Conservation (phyloP, 2,113 vertebrate species). For the Apeltes quadracus region DNA sequence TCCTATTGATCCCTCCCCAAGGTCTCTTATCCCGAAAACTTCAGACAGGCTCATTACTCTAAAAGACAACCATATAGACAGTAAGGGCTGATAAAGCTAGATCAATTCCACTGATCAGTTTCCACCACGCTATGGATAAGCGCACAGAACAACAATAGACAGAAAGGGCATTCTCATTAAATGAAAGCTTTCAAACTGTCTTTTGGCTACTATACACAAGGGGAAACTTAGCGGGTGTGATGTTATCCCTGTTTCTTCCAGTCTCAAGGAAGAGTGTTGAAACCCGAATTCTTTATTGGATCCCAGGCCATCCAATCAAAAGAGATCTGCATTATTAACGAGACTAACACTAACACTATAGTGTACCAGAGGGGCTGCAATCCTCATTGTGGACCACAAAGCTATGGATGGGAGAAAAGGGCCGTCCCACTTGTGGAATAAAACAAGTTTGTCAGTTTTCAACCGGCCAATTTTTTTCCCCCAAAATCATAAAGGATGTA, state of each 20-base stretch:
- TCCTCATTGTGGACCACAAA: conserved; percentile 6
- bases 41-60: conserved; percentile 75
- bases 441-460: neutral
- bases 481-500: neutral
- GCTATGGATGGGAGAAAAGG: neutral
- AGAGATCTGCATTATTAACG: conserved; percentile 11
- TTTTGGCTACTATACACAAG: conserved; percentile 5
- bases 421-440: neutral
- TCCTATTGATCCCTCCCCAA: conserved; percentile 60
- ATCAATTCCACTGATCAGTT: conserved; percentile 73
- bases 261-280: conserved; percentile 3
- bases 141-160: conserved; percentile 42
- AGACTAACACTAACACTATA: neutral
- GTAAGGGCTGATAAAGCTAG: conserved; percentile 67
- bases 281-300: conserved; percentile 9
- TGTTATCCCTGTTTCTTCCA: neutral
- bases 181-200: conserved; percentile 30
- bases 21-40: conserved; percentile 61
- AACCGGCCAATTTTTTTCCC: neutral
- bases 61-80: conserved; percentile 68
- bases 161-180: conserved; percentile 51
- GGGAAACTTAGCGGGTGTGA: conserved; percentile 7
- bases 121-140: conserved; percentile 56
- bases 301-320: conserved; percentile 13
- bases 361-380: neutral